Evolutionary conservation across 2,888 invertebrate genomes (phyloP).

Genomic region (Hydroisotoma schaefferi): DNA sequence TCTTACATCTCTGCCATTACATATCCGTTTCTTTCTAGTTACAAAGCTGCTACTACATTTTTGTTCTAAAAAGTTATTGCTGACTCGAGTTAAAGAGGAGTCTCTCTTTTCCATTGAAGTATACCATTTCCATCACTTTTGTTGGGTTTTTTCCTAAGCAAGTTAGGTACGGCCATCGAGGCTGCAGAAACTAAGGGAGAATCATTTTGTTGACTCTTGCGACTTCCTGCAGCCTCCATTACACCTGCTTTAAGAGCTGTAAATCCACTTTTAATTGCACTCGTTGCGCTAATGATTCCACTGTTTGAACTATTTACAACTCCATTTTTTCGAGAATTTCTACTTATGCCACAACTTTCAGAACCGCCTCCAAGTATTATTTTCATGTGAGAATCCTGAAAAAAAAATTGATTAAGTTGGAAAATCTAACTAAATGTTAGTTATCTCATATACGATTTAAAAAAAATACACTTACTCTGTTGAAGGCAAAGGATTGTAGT

Average conservation of each 20-base stretch:
- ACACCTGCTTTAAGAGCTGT: slow-evolving; percentile 46
- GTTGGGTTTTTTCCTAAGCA: slow-evolving; percentile 41
- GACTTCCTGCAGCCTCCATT: slow-evolving; percentile 40
- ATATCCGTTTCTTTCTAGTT: not conserved
- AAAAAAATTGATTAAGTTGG: slow-evolving; percentile 5
- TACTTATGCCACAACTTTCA: slow-evolving; percentile 38
- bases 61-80: slow-evolving; percentile 10
- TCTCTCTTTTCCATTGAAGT: slow-evolving; percentile 81
- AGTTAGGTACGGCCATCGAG: slow-evolving; percentile 48
- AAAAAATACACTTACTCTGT: slow-evolving; percentile 35
- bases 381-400: slow-evolving; percentile 86
- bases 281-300: slow-evolving; percentile 47
- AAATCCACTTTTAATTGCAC: slow-evolving; percentile 48
- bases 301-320: slow-evolving; percentile 44
- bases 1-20: not conserved
- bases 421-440: too few relatives aligned
- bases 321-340: slow-evolving; percentile 46
- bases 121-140: slow-evolving; percentile 59
- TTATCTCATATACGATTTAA: not conserved
- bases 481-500: slow-evolving; percentile 47
- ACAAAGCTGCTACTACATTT: not conserved
- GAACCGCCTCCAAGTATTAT: slow-evolving; percentile 69
- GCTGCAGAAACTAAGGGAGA: slow-evolving; percentile 47
- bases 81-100: slow-evolving; percentile 57
- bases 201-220: slow-evolving; percentile 39